Evolutionary conservation across 1,140 invertebrate species (phyloP), one percentile per base, ranked within the genome.

Genomic region (Drosophila grimshawi): DNA sequence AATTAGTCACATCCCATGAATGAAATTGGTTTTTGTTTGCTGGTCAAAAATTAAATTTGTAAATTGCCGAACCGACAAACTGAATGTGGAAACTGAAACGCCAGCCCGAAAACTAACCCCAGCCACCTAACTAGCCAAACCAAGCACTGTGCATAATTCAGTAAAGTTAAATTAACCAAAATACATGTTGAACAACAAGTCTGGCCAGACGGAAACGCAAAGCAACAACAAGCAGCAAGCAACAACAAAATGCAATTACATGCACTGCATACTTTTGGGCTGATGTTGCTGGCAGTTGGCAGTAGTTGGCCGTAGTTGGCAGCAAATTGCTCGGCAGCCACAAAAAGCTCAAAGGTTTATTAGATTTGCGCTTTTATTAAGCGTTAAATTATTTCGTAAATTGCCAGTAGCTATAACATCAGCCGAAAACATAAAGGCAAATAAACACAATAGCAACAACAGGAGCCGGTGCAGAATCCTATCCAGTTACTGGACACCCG

Each of bases 361-460:
- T 89, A 89, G 85, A 89, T 89, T 89, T 89, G 75, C 55, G 78
- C 85, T 73, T 89, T 89, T 89, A 89, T 89, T 89, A 89, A 89
- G 85, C 85, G 85, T 89, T 89, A 89, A 89, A 89, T 89, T 89
- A 89, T 89, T 89, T 89, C 62, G 85, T 60, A 89, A 89, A 89
- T 85, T 89, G 80, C 89, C 81, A 83, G 72, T 76, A 89, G 62
- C 51, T 33, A 35, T 19, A 55, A 37, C 52, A 65, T 19, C 62
- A 65, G 72, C 78, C 66, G 59, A 82, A 66, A 86, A 63, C 30
- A 73, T 65, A 81, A 86, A 71, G 75, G 75, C 67, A 86, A 85
- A 88, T 80, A 89, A 85, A 89, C 65, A 82, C 70, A 67, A 8
- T 41, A 56, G 4, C 35, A 65, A n/a, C 37, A 65, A 7, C 49